Evolutionary conservation across 2,113 vertebrate species (phyloP).

Genomic region (Lota lota): DNA sequence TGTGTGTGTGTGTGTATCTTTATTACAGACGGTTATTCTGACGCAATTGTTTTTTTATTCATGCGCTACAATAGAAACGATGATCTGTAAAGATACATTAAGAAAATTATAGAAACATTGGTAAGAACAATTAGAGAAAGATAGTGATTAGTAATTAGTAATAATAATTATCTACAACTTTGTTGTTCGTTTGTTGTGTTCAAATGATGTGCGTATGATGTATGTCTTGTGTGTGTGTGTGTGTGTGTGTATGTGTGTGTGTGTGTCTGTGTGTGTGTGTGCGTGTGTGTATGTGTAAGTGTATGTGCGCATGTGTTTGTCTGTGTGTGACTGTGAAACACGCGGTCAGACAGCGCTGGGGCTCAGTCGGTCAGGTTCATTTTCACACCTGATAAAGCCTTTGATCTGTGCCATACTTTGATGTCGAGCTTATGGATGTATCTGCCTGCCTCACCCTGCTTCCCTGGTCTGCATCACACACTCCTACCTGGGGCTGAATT

Average conservation of each 20-base stretch:
- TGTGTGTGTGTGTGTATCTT: not conserved
- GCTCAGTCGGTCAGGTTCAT: constrained; percentile 55
- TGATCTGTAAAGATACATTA: no score
- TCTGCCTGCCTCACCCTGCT: constrained; percentile 25
- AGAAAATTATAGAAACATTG: no score
- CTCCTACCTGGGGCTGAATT: not conserved
- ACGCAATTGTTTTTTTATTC: no score
- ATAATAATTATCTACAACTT: no score
- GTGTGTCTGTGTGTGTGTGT: constrained; percentile 8
- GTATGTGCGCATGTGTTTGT: constrained; percentile 3
- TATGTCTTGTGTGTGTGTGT: not conserved
- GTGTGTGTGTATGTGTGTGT: constrained; percentile 8
- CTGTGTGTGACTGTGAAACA: constrained; percentile 23
- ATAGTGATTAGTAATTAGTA: no score
- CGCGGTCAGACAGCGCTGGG: constrained; percentile 28
- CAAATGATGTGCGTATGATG: no score
- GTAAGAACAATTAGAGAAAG: no score
- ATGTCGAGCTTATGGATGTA: constrained; percentile 54
- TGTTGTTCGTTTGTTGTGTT: no score
- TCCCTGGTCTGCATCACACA: not conserved
- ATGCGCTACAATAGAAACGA: no score
- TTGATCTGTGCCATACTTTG: constrained; percentile 65
- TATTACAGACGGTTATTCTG: not conserved
- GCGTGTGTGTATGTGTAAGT: not conserved
- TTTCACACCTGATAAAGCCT: constrained; percentile 66